phyloP scores from a whole-genome alignment of 1,140 invertebrate genomes.

The Drosophila erecta region DNA sequence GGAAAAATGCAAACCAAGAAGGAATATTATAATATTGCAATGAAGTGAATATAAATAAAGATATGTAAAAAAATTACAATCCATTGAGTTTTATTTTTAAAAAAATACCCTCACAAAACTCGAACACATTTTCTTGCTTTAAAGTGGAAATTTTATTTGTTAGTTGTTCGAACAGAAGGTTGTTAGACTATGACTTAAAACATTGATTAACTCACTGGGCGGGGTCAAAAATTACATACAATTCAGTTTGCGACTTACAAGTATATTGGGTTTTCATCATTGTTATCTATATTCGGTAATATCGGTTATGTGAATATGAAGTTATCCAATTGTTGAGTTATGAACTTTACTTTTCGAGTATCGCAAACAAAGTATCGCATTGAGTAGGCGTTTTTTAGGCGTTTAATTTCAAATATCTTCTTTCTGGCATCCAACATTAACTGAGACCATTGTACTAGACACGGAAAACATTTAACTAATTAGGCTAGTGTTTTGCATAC shows the following conservation, averaged over 20 bases:
- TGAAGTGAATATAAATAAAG: constrained; percentile 81
- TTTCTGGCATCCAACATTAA: constrained; percentile 60
- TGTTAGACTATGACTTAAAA: constrained; percentile 44
- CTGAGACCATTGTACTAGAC: constrained; percentile 55
- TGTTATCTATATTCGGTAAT: constrained; percentile 46
- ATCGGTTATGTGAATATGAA: constrained; percentile 45
- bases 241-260: constrained; percentile 63
- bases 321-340: constrained; percentile 39
- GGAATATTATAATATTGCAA: constrained; percentile 83
- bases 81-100: neutral
- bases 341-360: constrained; percentile 66
- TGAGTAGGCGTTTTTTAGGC: constrained; percentile 49
- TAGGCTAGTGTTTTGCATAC: constrained; percentile 48
- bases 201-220: constrained; percentile 56
- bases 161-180: constrained; percentile 63
- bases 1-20: constrained; percentile 65
- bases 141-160: constrained; percentile 67
- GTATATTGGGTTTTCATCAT: constrained; percentile 16
- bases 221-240: constrained; percentile 66
- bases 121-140: constrained; percentile 27
- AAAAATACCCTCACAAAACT: neutral
- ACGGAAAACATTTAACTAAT: constrained; percentile 67
- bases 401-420: constrained; percentile 47
- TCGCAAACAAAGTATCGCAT: constrained; percentile 53
- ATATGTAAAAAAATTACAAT: constrained; percentile 73